Evolutionary conservation across 2,797 vertebrate genomes (phyloP), one percentile per base, ranked within the genome.

Genomic region (Neostethus bicornis): DNA sequence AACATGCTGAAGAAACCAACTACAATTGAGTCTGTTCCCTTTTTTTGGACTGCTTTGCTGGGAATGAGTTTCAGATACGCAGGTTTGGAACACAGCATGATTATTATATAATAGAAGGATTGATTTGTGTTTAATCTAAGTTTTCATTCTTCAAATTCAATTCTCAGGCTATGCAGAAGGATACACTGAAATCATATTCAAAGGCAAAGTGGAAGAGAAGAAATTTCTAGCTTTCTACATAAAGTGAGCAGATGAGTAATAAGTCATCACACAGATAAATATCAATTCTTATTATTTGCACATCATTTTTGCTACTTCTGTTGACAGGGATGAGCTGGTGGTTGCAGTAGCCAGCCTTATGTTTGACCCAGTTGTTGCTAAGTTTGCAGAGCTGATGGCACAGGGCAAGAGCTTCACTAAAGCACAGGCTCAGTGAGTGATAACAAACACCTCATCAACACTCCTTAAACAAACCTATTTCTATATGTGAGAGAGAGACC

Each of bases 141-240:
- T 63, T 66, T 28, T 14, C 17, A 17, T 13, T 63, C 47, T n/a
- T 57, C 12, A 23, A 48, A 70, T 77, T 41, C 16, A 59, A 39
- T 13, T 45, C 37, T 0, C 64, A 97, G 95, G 95, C 35, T 94
- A 91, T 2, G 92, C 92, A 4, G 86, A 89, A 41, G 94, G 94
- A 51, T 93, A 93, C 88, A 94, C 91, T 0, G 94, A 96, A 41
- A 90, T 93, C 1, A 77, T 96, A 42, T 86, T 94, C 70, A 95
- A 96, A 75, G 95, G 95, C 62, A 90, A 84, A 56, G 70, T 92
- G 26, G 89, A 93, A 31, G 91, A 94, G 35, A 83, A 90, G 64
- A 93, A 90, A 61, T 95, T 96, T 79, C 84, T 96, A 31, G 90
- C 93, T 1, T 94, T 96, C 80, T 96, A 96, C 70, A 87, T 96